These are phyloP conservation scores for Megalopta genalis DNA, from an alignment of 1,140 invertebrate species.

Conservation along the genomic window DNA sequence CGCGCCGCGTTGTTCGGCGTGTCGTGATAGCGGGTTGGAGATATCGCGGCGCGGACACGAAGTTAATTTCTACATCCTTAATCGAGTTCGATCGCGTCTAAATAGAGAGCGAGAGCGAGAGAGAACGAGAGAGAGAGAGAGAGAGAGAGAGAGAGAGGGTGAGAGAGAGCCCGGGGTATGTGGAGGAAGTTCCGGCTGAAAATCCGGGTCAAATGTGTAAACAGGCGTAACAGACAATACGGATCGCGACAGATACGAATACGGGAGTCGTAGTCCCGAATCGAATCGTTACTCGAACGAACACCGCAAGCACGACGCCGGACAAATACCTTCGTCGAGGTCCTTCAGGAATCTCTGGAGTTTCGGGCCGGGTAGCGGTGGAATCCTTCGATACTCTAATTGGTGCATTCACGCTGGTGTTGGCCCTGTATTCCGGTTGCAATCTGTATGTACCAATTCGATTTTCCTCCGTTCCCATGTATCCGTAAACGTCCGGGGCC, in stretches of 20 bases:
- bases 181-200: constrained; percentile 50
- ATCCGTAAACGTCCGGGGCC: constrained; percentile 37
- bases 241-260: constrained; percentile 58
- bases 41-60: constrained; percentile 17
- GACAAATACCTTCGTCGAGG: constrained; percentile 74
- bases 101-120: constrained; percentile 50
- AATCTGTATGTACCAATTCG: constrained; percentile 58
- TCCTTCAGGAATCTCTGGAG: constrained; percentile 74
- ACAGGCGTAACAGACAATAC: constrained; percentile 61
- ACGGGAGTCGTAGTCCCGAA: constrained; percentile 59
- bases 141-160: too few species aligned
- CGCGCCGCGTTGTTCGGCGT: background rate
- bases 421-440: constrained; percentile 56
- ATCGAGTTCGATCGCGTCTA: constrained; percentile 62
- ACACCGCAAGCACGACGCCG: constrained; percentile 70
- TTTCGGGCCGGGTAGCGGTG: constrained; percentile 67
- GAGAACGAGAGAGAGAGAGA: too few species aligned
- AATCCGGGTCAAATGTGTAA: constrained; percentile 66
- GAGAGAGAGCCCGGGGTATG: background rate
- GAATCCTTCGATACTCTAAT: constrained; percentile 76
- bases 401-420: constrained; percentile 74
- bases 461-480: constrained; percentile 50
- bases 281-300: constrained; percentile 70
- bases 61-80: constrained; percentile 63
- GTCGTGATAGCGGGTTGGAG: background rate